Evolutionary conservation across 2,888 invertebrate genomes (phyloP), one percentile per base, ranked within the genome.

Genomic region (Lydus trimaculatus): DNA sequence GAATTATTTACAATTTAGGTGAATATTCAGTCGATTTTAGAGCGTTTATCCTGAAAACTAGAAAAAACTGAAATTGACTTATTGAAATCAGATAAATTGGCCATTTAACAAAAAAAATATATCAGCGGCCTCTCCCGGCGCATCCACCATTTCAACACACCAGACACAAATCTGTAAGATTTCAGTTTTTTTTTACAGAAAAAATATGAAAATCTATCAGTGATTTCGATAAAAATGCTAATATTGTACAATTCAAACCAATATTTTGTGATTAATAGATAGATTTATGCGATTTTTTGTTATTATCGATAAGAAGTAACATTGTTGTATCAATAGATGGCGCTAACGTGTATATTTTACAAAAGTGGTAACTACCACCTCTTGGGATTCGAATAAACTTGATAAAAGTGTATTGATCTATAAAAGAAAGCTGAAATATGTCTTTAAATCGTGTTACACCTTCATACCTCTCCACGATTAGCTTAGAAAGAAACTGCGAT

Each of bases 371-470:
- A 56, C 56, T 28, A 67, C 74, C 73, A 75, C 74, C 74, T 74
- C 71, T 69, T 72, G 71, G 73, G 73, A 69, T 71, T 63, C 66
- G 63, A 67, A 68, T 69, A 67, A 73, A 75, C 71, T 69, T 73
- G 71, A 75, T 75, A 75, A 75, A n/a, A 69, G 67, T 73, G 72
- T 76, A 76, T 77, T 73, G 76, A 77, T 77, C 74, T 73, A 70
- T 71, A 66, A 39, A 39, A 67, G 66, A 33, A 68, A 65, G 31
- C 43, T 43, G 65, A 71, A 61, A 71, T 66, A 64, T 65, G 64
- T 63, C 48, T 39, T 67, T 31, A 36, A 31, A 58, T 23, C 31
- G 58, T 17, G 13, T 23, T 25, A 25, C 43, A n/a, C 17, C 4
- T 28, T 28, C 28, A 4, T 28, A 28, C 28, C 2, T 28, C 4